A percentile compares a stretch with the other conserved stretches of the same genome.
These are phyloP conservation scores for Sebastes glaucus DNA, from an alignment of 2,797 vertebrate species.

Conservation along the genomic window DNA sequence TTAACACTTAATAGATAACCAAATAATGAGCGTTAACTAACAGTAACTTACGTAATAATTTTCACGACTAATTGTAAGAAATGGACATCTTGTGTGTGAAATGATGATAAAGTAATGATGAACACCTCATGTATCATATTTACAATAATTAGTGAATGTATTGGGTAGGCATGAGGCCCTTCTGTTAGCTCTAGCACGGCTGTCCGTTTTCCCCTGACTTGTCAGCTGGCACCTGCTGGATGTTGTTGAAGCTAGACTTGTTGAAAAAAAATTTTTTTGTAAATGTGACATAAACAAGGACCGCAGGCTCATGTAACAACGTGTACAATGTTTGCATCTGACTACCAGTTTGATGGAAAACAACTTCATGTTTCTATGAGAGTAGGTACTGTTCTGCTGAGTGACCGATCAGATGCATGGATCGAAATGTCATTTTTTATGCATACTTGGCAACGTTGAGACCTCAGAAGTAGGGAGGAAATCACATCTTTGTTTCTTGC, in stretches of 20 bases:
- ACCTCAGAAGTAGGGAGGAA: no score
- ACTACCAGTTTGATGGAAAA: background rate
- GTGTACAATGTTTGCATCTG: background rate
- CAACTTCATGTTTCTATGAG: background rate
- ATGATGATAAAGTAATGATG: background rate
- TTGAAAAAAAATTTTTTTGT: background rate
- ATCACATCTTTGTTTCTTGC: no score
- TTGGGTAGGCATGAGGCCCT: background rate
- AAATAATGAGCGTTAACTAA: background rate
- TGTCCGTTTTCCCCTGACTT: background rate
- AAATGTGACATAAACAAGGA: background rate
- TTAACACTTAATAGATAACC: background rate
- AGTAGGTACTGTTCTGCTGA: background rate
- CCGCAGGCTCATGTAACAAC: background rate
- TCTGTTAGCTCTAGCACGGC: background rate
- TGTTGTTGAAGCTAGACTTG: background rate
- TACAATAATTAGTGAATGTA: background rate
- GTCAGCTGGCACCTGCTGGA: slow-evolving; percentile 3
- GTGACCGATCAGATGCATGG: background rate
- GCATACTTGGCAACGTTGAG: no score
- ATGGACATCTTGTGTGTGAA: background rate
- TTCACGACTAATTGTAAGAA: background rate
- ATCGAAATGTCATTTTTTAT: background rate
- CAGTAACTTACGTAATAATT: background rate
- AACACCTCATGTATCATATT: background rate